phyloP scores from a whole-genome alignment of 2,113 vertebrate genomes.

The Cardinalis cardinalis region DNA sequence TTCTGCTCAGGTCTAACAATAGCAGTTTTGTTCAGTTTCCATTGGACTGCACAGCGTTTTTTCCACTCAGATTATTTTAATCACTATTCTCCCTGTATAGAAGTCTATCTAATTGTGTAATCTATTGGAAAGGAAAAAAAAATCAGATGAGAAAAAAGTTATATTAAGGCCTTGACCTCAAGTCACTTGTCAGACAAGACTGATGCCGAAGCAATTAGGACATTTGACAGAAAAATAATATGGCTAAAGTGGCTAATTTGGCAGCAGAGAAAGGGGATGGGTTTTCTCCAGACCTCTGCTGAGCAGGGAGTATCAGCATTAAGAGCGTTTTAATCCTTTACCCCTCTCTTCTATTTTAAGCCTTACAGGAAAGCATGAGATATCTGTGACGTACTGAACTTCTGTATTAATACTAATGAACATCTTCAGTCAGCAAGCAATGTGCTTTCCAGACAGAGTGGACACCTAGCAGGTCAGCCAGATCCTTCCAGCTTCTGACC shows the following conservation, averaged over 20 bases:
- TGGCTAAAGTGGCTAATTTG: background rate
- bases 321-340: constrained; percentile 12
- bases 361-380: constrained; percentile 5
- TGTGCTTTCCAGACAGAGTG: background rate
- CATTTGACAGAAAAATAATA: background rate
- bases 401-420: constrained; percentile 36
- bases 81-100: background rate
- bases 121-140: background rate
- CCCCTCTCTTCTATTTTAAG: constrained; percentile 16
- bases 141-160: background rate
- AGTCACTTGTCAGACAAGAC: background rate
- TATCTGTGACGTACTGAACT: constrained; percentile 46
- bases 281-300: background rate
- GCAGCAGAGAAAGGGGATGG: background rate
- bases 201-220: background rate
- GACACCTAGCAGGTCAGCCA: background rate
- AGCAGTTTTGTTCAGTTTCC: background rate
- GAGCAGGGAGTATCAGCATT: background rate
- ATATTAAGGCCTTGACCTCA: background rate
- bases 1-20: background rate
- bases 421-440: constrained; percentile 2
- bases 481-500: background rate
- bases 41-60: background rate
- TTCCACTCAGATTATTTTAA: background rate
- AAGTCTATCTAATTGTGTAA: background rate